Conservation (phyloP, 2,113 vertebrate genomes). For the Acrocephalus kingi region DNA sequence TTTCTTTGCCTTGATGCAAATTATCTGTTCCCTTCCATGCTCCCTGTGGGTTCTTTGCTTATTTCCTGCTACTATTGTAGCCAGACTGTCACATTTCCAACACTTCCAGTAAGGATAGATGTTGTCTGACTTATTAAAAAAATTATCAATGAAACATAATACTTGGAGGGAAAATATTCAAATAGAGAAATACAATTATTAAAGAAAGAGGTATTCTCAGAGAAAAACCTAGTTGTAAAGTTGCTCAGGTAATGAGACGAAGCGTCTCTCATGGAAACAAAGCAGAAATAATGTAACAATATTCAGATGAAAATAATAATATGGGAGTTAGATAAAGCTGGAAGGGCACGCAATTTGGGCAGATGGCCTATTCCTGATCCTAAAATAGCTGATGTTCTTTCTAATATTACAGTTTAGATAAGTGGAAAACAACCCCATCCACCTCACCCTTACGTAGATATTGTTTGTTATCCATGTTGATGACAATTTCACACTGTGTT, state of each 20-base stretch:
- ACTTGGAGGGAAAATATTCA: not conserved
- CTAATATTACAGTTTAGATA: conserved; percentile 44
- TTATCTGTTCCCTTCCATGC: not conserved
- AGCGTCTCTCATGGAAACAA: not conserved
- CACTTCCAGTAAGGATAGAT: not conserved
- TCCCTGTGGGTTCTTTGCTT: not conserved
- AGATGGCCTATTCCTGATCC: conserved; percentile 61
- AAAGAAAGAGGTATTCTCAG: not conserved
- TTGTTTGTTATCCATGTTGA: not conserved
- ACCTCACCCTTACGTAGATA: conserved; percentile 27
- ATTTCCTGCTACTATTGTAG: not conserved
- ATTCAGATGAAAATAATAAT: conserved; percentile 23
- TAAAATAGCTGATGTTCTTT: conserved; percentile 62
- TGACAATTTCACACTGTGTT: conserved; percentile 16
- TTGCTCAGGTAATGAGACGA: not conserved
- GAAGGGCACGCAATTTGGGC: conserved; percentile 21
- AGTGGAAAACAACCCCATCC: conserved; percentile 63
- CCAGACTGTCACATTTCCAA: not conserved
- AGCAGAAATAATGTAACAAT: not conserved
- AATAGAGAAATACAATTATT: not conserved
- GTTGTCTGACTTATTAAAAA: not conserved
- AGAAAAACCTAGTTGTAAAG: not conserved
- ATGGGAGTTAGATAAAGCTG: not conserved
- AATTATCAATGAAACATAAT: not conserved
- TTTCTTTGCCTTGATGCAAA: not conserved